Evolutionary conservation across 23 tunicate species (phyloP).

Genomic region (Oikopleura dioica): DNA sequence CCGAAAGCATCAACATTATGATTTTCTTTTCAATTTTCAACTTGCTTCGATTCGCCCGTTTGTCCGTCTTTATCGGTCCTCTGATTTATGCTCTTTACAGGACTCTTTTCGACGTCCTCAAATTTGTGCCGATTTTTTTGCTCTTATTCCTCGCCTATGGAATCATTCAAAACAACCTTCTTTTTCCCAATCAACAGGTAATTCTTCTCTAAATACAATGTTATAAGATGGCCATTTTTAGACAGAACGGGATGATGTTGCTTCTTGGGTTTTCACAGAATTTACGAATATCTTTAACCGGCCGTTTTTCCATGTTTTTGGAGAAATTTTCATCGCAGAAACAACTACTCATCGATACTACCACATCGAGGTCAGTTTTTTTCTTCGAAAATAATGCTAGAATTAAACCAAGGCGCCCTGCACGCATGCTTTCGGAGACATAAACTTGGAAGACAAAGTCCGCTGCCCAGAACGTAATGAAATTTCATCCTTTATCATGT

Average conservation of each 20-base stretch:
- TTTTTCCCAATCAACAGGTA: background rate
- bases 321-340: background rate
- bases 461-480: background rate
- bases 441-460: background rate
- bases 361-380: background rate
- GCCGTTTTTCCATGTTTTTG: background rate
- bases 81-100: background rate
- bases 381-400: too few relatives aligned
- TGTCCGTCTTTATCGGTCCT: background rate
- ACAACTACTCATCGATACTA: background rate
- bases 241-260: background rate
- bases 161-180: background rate
- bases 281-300: background rate
- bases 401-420: too few relatives aligned
- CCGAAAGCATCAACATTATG: too few relatives aligned
- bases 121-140: background rate
- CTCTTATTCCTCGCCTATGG: background rate
- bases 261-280: background rate
- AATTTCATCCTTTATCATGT: background rate
- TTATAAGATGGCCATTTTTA: too few relatives aligned
- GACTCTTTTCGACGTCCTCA: background rate
- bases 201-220: background rate
- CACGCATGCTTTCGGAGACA: background rate
- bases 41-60: background rate
- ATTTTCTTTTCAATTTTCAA: too few relatives aligned